Evolutionary conservation across 2,797 vertebrate species (phyloP).

Genomic region (Morelia viridis): DNA sequence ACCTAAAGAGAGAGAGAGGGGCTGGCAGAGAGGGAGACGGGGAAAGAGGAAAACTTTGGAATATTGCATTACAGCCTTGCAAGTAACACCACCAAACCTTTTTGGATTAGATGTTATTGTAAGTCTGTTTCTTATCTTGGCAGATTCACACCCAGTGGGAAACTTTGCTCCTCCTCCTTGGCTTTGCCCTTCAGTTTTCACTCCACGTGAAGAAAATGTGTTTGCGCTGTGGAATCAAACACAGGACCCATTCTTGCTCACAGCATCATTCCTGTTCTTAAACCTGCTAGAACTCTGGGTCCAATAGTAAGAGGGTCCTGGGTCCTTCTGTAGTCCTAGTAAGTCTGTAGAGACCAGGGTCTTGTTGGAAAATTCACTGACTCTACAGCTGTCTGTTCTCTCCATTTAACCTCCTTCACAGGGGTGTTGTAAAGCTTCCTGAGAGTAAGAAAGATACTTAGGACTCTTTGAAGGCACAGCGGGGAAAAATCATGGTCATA

Average conservation of each 20-base stretch:
- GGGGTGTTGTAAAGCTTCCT: neutral
- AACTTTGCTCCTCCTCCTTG: slow-evolving; percentile 21
- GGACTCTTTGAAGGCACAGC: neutral
- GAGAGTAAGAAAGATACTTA: neutral
- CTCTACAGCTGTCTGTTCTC: neutral
- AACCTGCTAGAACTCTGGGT: neutral
- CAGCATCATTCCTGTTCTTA: neutral
- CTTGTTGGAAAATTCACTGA: neutral
- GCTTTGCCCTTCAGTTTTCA: neutral
- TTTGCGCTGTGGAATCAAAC: too few species aligned
- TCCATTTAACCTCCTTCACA: neutral
- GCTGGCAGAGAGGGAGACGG: neutral
- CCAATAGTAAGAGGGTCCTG: neutral
- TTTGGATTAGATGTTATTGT: slow-evolving; percentile 30
- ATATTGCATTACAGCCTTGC: slow-evolving; percentile 2
- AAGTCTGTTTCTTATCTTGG: slow-evolving; percentile 44
- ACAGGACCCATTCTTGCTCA: too few species aligned
- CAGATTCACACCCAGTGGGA: slow-evolving; percentile 38
- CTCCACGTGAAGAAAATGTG: neutral
- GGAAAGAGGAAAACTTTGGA: neutral
- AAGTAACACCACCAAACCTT: slow-evolving; percentile 15
- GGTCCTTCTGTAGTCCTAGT: neutral
- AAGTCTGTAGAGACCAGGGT: neutral
- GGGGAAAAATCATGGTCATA: neutral
- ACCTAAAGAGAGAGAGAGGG: neutral